phyloP scores from a whole-genome alignment of 1,140 invertebrate genomes.

The Andrena cerasifolii region DNA sequence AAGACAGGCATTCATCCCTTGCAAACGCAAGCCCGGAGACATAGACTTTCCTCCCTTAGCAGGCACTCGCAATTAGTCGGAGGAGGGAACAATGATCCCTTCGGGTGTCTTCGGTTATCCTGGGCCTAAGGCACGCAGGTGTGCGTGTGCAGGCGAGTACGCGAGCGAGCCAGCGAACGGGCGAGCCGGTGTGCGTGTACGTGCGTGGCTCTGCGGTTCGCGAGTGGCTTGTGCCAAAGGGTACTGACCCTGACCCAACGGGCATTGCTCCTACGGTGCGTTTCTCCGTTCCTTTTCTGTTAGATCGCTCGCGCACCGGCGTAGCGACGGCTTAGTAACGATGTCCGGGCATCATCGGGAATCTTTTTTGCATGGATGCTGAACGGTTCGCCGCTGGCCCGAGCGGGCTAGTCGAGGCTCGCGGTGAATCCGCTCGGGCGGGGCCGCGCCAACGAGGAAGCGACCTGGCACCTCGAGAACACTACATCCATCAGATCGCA shows the following conservation, averaged over 20 bases:
- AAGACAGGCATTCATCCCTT: no score
- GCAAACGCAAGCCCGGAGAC: no score
- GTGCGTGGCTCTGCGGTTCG: slow-evolving; percentile 56
- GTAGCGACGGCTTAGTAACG: slow-evolving; percentile 68
- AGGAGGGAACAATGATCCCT: background rate
- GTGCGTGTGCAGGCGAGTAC: slow-evolving; percentile 43
- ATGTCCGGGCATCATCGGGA: slow-evolving; percentile 59
- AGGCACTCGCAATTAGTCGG: no score
- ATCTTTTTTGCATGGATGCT: slow-evolving; percentile 49
- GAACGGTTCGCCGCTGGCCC: slow-evolving; percentile 11
- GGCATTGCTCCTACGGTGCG: slow-evolving; percentile 79
- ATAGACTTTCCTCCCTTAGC: no score
- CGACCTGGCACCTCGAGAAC: no score
- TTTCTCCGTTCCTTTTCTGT: slow-evolving; percentile 79
- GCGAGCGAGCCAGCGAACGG: slow-evolving; percentile 18
- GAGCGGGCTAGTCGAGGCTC: background rate
- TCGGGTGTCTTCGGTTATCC: slow-evolving; percentile 3
- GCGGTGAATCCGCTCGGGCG: background rate
- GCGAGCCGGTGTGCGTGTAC: slow-evolving; percentile 34
- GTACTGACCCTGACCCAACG: slow-evolving; percentile 81
- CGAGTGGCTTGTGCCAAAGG: slow-evolving; percentile 75
- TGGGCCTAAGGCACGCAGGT: slow-evolving; percentile 38
- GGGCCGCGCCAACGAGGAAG: slow-evolving; percentile 32
- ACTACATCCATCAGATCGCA: no score
- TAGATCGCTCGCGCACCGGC: slow-evolving; percentile 74